Base-by-base conservation (phyloP, 2,797 vertebrate species). In the Myotis findleyi region DNA sequence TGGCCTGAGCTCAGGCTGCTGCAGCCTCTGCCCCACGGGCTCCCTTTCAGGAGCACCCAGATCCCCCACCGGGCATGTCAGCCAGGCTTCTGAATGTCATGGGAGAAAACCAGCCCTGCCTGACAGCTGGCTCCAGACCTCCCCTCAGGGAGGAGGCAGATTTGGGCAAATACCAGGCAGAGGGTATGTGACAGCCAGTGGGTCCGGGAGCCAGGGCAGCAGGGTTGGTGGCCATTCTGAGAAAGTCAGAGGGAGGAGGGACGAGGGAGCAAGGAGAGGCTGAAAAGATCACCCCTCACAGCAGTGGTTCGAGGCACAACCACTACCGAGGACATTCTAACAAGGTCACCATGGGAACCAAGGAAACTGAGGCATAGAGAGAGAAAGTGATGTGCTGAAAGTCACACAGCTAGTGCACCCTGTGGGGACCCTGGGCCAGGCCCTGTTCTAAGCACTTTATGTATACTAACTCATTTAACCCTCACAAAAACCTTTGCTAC, bases 51-150 rank as follows among this genome's bases (percentile, higher is more conserved):
- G 20, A 80, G 51, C 59, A n/a, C 3, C 51, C 11, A 0, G 64
- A 7, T 8, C 2, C 49, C 14, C 36, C n/a, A 20, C 49, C 13
- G 9, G 36, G 62, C 1, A 0, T 16, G 21, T 3, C 21, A 16
- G 49, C 27, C 49, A n/a, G 76, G 51, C 76, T 80, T 59, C 88
- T 16, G 18, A 33, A 47, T 0, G 10, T 47, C 11, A 6, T 5
- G 21, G 38, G 64, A 47, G 51, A 68, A 53, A 57, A 20, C 13
- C 49, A 44, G 75, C 38, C 71, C 62, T 55, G 36, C 25, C 5
- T 47, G 49, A 55, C 51, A 14, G 38, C 6, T 25, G 36, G 49
- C 16, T 69, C 49, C 30, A 14, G 36, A 14, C 38, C 12, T 33
- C 27, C 21, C 25, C 51, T 47, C 51, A 33, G 38, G 87, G 75